These are phyloP conservation scores for Meloidogyne floridensis DNA, from an alignment of 1,140 invertebrate genomes.

Conservation along the genomic window DNA sequence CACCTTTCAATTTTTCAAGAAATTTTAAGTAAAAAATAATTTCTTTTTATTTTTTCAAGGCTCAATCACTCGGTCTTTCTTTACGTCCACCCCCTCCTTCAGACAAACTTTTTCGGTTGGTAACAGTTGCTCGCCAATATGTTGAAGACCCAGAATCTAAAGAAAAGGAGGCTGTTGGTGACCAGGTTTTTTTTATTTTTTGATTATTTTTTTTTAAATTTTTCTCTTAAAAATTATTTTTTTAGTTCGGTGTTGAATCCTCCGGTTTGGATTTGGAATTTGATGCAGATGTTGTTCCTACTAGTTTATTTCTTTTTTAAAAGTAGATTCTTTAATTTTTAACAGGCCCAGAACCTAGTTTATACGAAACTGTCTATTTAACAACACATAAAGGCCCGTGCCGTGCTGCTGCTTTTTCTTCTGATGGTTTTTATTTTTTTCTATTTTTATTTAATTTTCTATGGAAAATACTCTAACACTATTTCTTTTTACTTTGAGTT, in stretches of 20 bases:
- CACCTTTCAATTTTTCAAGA: no score
- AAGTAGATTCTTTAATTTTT: no score
- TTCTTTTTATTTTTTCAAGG: background rate
- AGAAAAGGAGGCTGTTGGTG: slow-evolving; percentile 47
- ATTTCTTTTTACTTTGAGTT: slow-evolving; percentile 20
- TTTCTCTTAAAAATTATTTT: slow-evolving; percentile 54
- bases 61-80: slow-evolving; percentile 73
- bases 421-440: slow-evolving; percentile 74
- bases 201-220: background rate
- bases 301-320: slow-evolving; percentile 76
- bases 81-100: slow-evolving; percentile 91
- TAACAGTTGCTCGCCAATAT: slow-evolving; percentile 81
- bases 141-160: slow-evolving; percentile 72
- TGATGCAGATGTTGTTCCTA: slow-evolving; percentile 81
- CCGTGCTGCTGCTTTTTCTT: slow-evolving; percentile 87
- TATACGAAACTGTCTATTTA: slow-evolving; percentile 97
- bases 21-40: background rate
- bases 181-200: background rate
- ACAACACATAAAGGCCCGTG: slow-evolving; percentile 97
- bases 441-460: slow-evolving; percentile 16
- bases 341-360: slow-evolving; percentile 52
- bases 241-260: slow-evolving; percentile 38
- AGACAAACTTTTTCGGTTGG: slow-evolving; percentile 82
- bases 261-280: slow-evolving; percentile 85
- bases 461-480: slow-evolving; percentile 5